phyloP scores from a whole-genome alignment of 2,797 vertebrate genomes.

The Coregonus sp. region DNA sequence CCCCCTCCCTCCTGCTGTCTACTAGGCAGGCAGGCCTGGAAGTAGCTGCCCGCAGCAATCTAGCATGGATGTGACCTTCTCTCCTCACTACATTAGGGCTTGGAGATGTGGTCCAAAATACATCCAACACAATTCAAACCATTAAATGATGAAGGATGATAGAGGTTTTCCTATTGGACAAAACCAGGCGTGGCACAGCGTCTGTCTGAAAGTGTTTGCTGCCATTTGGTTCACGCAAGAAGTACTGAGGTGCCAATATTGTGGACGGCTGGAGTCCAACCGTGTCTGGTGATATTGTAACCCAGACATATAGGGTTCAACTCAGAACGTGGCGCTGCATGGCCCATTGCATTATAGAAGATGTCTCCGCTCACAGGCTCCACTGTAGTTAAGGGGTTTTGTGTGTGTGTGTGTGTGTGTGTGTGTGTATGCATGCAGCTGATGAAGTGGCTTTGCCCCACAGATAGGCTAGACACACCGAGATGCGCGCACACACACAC shows the following conservation, averaged over 20 bases:
- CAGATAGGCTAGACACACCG: conserved; percentile 23
- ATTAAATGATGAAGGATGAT: neutral
- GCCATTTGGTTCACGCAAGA: neutral
- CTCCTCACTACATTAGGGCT: too few species aligned
- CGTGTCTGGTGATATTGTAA: neutral
- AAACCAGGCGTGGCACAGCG: neutral
- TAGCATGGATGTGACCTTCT: neutral
- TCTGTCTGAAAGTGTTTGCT: neutral
- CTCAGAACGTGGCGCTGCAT: neutral
- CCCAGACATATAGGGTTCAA: neutral
- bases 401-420: neutral
- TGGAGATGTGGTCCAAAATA: neutral
- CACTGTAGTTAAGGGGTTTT: neutral
- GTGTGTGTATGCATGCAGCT: conserved; percentile 2
- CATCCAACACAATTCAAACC: neutral
- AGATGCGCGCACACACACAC: conserved; percentile 4
- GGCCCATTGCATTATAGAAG: neutral
- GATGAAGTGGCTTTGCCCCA: conserved; percentile 47
- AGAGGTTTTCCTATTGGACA: neutral
- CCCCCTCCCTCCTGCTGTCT: conserved; percentile 44
- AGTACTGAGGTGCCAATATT: neutral
- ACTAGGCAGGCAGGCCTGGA: conserved; percentile 43
- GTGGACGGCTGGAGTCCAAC: neutral
- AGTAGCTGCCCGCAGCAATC: conserved; percentile 28
- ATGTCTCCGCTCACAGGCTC: neutral